These are phyloP conservation scores for Camponotus floridanus DNA, from an alignment of 1,140 invertebrate species.

Conservation along the genomic window DNA sequence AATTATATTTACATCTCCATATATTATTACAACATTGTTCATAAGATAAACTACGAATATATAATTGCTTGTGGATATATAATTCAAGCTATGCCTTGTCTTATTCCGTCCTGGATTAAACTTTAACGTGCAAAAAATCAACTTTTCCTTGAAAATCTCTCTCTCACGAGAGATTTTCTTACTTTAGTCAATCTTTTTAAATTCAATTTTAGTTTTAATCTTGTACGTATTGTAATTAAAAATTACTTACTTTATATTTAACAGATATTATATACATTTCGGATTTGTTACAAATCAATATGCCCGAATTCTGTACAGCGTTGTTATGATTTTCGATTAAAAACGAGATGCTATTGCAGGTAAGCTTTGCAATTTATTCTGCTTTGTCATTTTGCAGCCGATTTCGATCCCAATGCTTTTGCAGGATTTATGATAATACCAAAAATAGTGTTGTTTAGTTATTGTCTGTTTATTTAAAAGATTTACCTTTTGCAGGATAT, in stretches of 20 bases:
- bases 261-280: not conserved
- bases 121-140: not conserved
- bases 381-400: conserved; percentile 40
- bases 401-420: conserved; percentile 25
- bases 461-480: conserved; percentile 28
- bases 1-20: not conserved
- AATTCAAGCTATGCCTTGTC: not conserved
- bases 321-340: conserved; percentile 39
- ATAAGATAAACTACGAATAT: not conserved
- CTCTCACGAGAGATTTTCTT: not conserved
- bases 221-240: not conserved
- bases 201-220: conserved; percentile 6
- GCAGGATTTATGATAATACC: conserved; percentile 39
- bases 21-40: not conserved
- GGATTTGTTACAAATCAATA: not conserved
- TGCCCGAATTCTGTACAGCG: not conserved
- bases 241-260: too few species aligned
- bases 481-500: conserved; percentile 24
- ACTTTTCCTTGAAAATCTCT: conserved; percentile 9
- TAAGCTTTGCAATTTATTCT: conserved; percentile 44
- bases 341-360: conserved; percentile 1
- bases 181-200: not conserved
- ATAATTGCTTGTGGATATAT: not conserved
- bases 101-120: not conserved
- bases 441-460: conserved; percentile 37